Conservation (phyloP, 1,140 invertebrate species). For the Tenebrio molitor region DNA sequence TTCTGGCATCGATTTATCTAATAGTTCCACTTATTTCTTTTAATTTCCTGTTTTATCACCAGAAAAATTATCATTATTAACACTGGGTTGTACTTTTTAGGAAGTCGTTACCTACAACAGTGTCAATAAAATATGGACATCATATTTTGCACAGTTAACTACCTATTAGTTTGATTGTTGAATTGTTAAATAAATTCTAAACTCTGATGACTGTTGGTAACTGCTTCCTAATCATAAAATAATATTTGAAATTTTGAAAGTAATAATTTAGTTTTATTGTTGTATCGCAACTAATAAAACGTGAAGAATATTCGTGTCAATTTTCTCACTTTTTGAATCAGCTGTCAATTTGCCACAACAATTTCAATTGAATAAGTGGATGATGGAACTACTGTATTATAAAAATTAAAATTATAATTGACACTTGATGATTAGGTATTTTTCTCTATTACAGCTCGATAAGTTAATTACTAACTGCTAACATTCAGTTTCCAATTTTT, state of each 20-base stretch:
- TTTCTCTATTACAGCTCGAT: too few relatives aligned
- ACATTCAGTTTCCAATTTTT: too few relatives aligned
- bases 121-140: not conserved
- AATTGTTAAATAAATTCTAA: not conserved
- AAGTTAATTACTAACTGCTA: too few relatives aligned
- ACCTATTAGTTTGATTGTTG: not conserved
- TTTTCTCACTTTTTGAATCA: slow-evolving; percentile 20
- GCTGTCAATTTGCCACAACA: not conserved
- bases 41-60: not conserved
- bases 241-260: not conserved
- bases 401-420: not conserved
- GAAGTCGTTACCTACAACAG: not conserved
- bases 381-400: slow-evolving; percentile 1
- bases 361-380: slow-evolving; percentile 3
- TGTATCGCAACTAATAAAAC: not conserved
- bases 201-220: not conserved
- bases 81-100: slow-evolving; percentile 1
- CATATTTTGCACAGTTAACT: not conserved
- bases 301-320: not conserved
- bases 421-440: too few relatives aligned
- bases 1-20: slow-evolving; percentile 9
- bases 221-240: not conserved
- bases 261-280: not conserved
- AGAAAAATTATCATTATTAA: too few relatives aligned
- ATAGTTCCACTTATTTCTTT: not conserved